Evolutionary conservation across 2,888 invertebrate species (phyloP).

Genomic region (Chrysodeixis includens): DNA sequence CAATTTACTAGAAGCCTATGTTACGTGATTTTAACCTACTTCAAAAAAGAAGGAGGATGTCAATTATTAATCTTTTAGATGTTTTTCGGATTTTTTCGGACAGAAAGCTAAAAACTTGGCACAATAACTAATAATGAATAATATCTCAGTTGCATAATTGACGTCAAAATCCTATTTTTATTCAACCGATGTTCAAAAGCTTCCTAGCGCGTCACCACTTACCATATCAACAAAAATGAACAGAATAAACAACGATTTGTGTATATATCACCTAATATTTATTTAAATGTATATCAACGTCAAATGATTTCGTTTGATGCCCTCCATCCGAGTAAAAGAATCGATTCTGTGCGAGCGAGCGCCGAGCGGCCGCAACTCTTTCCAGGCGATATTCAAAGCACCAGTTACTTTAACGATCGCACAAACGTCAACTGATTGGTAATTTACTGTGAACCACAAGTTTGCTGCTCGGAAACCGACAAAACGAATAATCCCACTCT

Average conservation of each 20-base stretch:
- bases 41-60: too few species aligned
- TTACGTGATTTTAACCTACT: too few species aligned
- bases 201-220: neutral
- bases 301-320: slow-evolving; percentile 44
- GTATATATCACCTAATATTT: slow-evolving; percentile 31
- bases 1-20: neutral
- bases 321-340: slow-evolving; percentile 38
- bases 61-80: too few species aligned
- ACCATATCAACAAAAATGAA: neutral
- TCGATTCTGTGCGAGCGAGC: slow-evolving; percentile 35
- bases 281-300: slow-evolving; percentile 34
- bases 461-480: slow-evolving; percentile 28
- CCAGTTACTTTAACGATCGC: slow-evolving; percentile 62
- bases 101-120: neutral
- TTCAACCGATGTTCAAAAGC: neutral
- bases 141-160: slow-evolving; percentile 1
- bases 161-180: neutral
- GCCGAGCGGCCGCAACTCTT: slow-evolving; percentile 39
- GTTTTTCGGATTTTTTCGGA: too few species aligned
- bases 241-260: neutral
- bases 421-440: slow-evolving; percentile 63
- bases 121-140: neutral
- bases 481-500: slow-evolving; percentile 12
- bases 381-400: slow-evolving; percentile 55
- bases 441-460: slow-evolving; percentile 56